phyloP scores from a whole-genome alignment of 2,113 vertebrate genomes.

The Hydropotes inermis region DNA sequence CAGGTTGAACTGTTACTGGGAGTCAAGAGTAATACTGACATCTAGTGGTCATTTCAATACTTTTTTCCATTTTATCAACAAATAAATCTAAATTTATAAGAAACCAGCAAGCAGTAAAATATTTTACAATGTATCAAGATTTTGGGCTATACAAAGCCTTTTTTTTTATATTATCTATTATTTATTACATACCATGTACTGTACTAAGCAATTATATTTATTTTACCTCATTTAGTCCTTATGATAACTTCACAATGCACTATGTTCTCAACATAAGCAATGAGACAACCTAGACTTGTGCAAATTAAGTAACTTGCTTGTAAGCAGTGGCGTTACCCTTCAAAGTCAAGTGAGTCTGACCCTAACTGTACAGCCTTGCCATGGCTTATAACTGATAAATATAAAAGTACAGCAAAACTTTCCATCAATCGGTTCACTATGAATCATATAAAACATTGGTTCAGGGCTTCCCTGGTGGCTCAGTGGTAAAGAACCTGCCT shows the following conservation, averaged over 20 bases:
- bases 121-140: not conserved
- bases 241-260: not conserved
- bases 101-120: not conserved
- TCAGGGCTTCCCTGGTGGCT: not conserved
- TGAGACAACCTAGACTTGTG: not conserved
- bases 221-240: not conserved
- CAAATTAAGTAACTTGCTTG: not conserved
- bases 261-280: not conserved
- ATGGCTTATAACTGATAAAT: not conserved
- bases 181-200: not conserved
- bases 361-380: no score
- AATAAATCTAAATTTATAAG: not conserved
- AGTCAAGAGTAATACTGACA: conserved; percentile 61
- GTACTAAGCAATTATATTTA: not conserved
- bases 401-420: not conserved
- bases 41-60: conserved; percentile 66
- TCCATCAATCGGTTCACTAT: not conserved
- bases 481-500: not conserved
- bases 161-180: not conserved
- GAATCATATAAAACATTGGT: not conserved
- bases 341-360: not conserved
- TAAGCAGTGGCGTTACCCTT: not conserved
- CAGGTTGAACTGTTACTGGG: not conserved
- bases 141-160: not conserved
- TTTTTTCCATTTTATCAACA: not conserved